Percentiles rank a stretch among this genome's conserved stretches.
Conservation (phyloP, 2,797 vertebrate genomes). For the Myripristis jacobus region DNA sequence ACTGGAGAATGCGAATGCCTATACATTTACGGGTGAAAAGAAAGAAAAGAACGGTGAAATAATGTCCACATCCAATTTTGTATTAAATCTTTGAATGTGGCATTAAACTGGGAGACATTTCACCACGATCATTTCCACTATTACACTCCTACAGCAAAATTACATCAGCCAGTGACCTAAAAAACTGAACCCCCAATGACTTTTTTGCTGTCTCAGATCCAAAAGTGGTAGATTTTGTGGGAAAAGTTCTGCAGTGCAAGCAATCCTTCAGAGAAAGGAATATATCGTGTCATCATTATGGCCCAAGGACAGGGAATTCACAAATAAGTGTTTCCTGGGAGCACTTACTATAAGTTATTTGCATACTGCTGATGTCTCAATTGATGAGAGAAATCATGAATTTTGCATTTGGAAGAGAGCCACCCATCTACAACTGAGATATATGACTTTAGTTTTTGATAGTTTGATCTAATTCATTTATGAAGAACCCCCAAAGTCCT, state of each 20-base stretch:
- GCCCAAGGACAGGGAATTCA: constrained; percentile 20
- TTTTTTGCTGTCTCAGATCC: constrained; percentile 13
- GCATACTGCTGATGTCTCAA: constrained; percentile 54
- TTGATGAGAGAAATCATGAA: constrained; percentile 14
- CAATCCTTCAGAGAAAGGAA: background rate
- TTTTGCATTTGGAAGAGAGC: constrained; percentile 23
- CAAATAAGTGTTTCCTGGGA: constrained; percentile 28
- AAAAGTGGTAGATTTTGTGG: constrained; percentile 14
- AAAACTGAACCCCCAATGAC: constrained; percentile 9
- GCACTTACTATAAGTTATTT: constrained; percentile 30
- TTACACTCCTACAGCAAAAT: constrained; percentile 8
- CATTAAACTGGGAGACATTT: constrained; percentile 14
- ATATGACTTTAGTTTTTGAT: background rate
- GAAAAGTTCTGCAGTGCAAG: constrained; percentile 32
- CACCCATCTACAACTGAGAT: background rate
- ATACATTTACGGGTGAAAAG: background rate
- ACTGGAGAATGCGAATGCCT: background rate
- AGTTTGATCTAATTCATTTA: background rate
- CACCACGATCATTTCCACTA: constrained; percentile 6
- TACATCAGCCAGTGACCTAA: constrained; percentile 18
- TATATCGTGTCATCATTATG: constrained; percentile 20
- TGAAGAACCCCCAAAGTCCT: background rate
- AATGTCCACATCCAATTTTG: constrained; percentile 14
- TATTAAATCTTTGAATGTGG: background rate
- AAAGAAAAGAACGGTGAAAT: background rate